Evolutionary conservation across 2,797 vertebrate genomes (phyloP), one percentile per base, ranked within the genome.

Genomic region (Neosalanx taihuensis): DNA sequence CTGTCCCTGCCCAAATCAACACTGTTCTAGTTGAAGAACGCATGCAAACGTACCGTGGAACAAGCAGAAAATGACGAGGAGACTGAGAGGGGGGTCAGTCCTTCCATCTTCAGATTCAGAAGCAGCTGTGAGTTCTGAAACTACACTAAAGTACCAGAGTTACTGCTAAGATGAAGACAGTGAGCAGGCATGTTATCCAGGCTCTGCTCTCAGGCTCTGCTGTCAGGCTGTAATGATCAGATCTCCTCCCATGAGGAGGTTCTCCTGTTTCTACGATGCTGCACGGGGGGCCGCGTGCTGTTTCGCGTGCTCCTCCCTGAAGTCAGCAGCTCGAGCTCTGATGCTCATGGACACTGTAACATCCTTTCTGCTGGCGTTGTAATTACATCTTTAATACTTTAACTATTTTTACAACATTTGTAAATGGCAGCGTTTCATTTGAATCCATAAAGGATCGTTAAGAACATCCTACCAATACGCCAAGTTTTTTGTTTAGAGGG

Each of bases 41-140:
- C 18, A n/a, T n/a, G 51, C 51, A 56, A 65, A 46, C 77, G 3
- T 78, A 83, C 82, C 79, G 56, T 79, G 77, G 4, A 81, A 6
- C 31, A 81, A 67, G 61, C 81, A 71, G 2, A 64, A 60, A 30
- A 62, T 41, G 51, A 20, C 59, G 33, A 79, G 2, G 51, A 81
- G 29, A 70, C 41, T 64, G 13, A 76, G 58, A 4, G 75, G 69
- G 35, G 71, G 71, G 58, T 58, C 51, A 67, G 51, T 15, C 46
- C 69, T 7, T 46, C 60, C 81, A 83, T 81, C 29, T 73, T 56
- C 26, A 59, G 41, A 63, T 37, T 20, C 3, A 29, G 4, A 51
- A 13, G 5, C 13, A 65, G 5, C n/a, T 65, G 29, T 13, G 29
- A 57, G 67, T 58, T 37, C 56, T 18, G 56, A 37, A 51, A 57